Evolutionary conservation across 2,888 invertebrate genomes (phyloP), one percentile per base, ranked within the genome.

Genomic region (Argyresthia albistria): DNA sequence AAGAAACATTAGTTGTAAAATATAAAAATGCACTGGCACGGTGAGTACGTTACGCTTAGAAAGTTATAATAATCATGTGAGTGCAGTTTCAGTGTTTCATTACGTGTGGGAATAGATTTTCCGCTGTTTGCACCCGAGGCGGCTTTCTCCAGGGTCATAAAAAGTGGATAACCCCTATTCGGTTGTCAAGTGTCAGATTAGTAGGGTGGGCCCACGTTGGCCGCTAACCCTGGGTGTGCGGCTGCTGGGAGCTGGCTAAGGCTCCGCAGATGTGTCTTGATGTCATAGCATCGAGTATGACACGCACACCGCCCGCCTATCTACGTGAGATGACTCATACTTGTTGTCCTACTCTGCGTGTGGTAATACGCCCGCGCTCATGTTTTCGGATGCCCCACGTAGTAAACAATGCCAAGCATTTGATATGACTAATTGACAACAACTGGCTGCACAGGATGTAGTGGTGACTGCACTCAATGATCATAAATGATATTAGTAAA

Each of bases 11-110:
- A 78, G 92, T 94, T 74, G 92, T 96, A 69, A 98, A 98, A 91
- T 97, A 97, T 88, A 95, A 94, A 89, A 97, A 97, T 92, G 96
- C 96, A 75, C 90, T 95, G 84, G 95, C 96, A 73, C 97, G 98
- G 99, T 99, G 90, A 93, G 94, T 92, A 87, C 80, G 80, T 82
- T 86, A 81, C 76, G 77, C 80, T 80, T 83, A 84, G 84, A 86
- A 86, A 84, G 84, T 86, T 76, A 73, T 75, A 73, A 75, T 80
- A 82, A 42, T 39, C 7, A 11, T 62, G 54, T 57, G 55, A 7
- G 37, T 25, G 25, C 25, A 25, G 25, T 25, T 25, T 25, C 55
- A 45, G 56, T 55, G 52, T 52, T 56, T 55, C 50, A 46, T 35
- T 25, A 37, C 46, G 50, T 57, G 43, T 51, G 35, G 53, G 15